Evolutionary conservation across 53 echinoderm and acorn worm genomes (phyloP), one percentile per base, ranked within the genome.

Genomic region (Actinopyga echinites): DNA sequence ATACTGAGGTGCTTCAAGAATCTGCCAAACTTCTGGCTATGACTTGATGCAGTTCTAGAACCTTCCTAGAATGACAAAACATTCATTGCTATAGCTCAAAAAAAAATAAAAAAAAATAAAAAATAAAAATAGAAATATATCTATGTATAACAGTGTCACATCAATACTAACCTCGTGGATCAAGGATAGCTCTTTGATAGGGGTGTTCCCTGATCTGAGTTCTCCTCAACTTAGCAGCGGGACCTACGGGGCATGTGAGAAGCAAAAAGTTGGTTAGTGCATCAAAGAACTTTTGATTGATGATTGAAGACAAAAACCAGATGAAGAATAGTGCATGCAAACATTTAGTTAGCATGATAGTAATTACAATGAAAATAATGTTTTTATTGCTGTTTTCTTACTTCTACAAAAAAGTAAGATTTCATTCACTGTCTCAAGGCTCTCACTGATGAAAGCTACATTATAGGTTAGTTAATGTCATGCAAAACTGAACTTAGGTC

Each of bases 161-260:
- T 43, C 23, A 35, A 82, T 57, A 93, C 93, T 93, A 90, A 96
- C 97, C 97, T 96, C 97, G 57, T 87, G 93, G 59, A 73, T 96
- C 97, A 88, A 96, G 88, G 83, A 93, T 69, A 35, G 92, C 93
- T 85, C 97, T 92, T 85, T 96, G 97, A 84, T 96, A 96, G 53
- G 97, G 97, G 79, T 96, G 97, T 63, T 96, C 97, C 90, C 97
- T 88, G 92, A 96, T 86, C 23, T 44, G 86, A 17, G 93, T 53
- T 63, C 95, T 84, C 63, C 97, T 83, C 58, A 93, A 64, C 88
- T 96, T 96, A 26, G 97, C 93, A 31, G 91, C 92, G 45, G 93
- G 92, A 96, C 97, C 97, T 96, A 88, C 49, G 58, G 86, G 86
- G 55, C 79, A 30, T 81, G 82, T 63, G 55, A 60, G 61, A 60